These are phyloP conservation scores for Temnothorax unifasciatus DNA, from an alignment of 2,888 invertebrate genomes.

Conservation along the genomic window DNA sequence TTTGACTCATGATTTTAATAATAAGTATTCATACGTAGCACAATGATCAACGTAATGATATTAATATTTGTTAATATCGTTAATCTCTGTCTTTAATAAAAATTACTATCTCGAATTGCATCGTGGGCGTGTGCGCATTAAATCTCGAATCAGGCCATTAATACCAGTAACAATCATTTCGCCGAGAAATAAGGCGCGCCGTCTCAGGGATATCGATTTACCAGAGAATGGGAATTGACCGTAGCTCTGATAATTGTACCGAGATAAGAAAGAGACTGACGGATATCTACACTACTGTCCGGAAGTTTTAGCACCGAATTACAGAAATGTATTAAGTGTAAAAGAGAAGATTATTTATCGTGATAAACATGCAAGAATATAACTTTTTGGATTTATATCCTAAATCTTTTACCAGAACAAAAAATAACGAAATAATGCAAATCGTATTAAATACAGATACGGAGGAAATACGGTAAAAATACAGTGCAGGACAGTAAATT, in stretches of 20 bases:
- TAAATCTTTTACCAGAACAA: neutral
- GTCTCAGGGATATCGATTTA: conserved; percentile 33
- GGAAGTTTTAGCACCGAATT: conserved; percentile 13
- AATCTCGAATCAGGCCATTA: conserved; percentile 30
- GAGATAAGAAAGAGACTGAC: conserved; percentile 20
- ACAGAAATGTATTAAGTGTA: neutral
- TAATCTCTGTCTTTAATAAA: neutral
- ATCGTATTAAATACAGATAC: neutral
- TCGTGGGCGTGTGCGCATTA: conserved; percentile 12
- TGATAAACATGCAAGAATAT: neutral
- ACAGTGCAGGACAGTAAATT: neutral
- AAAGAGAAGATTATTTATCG: neutral
- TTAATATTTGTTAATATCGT: neutral
- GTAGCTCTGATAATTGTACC: conserved; percentile 39
- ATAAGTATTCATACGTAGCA: neutral
- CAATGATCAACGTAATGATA: neutral
- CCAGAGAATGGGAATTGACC: conserved; percentile 41
- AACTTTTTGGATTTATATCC: neutral
- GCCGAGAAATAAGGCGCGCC: conserved; percentile 36
- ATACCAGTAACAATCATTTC: conserved; percentile 39
- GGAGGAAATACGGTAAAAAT: conserved; percentile 4
- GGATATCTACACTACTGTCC: neutral
- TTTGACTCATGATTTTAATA: neutral
- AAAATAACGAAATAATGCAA: neutral
- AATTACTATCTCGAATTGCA: neutral